These are phyloP conservation scores for Morpho achilles DNA, from an alignment of 2,888 invertebrate genomes.

Conservation along the genomic window DNA sequence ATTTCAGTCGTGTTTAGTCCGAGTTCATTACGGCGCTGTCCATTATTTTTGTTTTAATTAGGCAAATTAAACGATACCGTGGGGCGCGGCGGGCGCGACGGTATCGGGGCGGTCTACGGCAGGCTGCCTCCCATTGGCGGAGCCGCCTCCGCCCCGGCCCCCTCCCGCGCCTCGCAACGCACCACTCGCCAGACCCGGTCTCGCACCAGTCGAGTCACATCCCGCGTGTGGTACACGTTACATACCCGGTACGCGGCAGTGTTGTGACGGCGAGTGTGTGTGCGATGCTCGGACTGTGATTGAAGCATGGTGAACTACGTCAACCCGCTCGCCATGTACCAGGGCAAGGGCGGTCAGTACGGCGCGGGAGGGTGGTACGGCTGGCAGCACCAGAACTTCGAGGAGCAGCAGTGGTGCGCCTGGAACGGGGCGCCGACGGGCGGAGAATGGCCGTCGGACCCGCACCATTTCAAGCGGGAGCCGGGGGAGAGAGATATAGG, in stretches of 20 bases:
- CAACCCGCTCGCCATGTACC: slow-evolving; percentile 83
- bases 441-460: slow-evolving; percentile 70
- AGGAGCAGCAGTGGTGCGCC: slow-evolving; percentile 79
- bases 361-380: slow-evolving; percentile 71
- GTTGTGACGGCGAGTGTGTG: slow-evolving; percentile 70
- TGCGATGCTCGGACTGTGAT: slow-evolving; percentile 74
- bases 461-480: slow-evolving; percentile 68
- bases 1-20: slow-evolving; percentile 31
- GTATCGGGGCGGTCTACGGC: slow-evolving; percentile 30
- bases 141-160: slow-evolving; percentile 39
- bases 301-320: slow-evolving; percentile 87
- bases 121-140: slow-evolving; percentile 48
- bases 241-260: slow-evolving; percentile 40
- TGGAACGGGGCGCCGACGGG: slow-evolving; percentile 74
- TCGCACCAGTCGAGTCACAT: slow-evolving; percentile 57
- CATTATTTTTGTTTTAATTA: slow-evolving; percentile 72
- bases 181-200: slow-evolving; percentile 23
- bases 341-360: slow-evolving; percentile 80
- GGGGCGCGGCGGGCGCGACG: slow-evolving; percentile 30
- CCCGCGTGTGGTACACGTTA: slow-evolving; percentile 46
- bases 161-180: slow-evolving; percentile 28
- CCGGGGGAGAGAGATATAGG: slow-evolving; percentile 64
- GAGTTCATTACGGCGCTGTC: slow-evolving; percentile 54
- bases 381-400: slow-evolving; percentile 74
- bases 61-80: slow-evolving; percentile 62